Evolutionary conservation across 2,888 invertebrate genomes (phyloP), one percentile per base, ranked within the genome.

Genomic region (Bombylius discolor): DNA sequence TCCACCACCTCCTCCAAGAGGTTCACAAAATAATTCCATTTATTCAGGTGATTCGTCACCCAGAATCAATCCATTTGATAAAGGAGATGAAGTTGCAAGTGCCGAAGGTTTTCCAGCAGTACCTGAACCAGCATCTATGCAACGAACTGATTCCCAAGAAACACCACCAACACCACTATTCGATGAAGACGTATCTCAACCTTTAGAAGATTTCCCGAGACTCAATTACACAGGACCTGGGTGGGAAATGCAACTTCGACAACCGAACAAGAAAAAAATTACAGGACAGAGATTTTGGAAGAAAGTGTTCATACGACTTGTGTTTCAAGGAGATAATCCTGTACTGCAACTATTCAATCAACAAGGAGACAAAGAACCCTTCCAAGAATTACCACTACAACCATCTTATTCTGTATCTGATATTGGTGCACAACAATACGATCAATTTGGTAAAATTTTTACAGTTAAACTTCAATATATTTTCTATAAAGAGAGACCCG

Each of bases 361-460:
- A 63, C 82, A 84, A 54, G 81, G 82, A 3, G 93, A 94, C 69
- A 89, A 89, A 71, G 91, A 94, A 71, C 89, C 95, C 0, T 91
- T 96, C 75, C 95, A 97, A 75, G 97, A 97, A 76, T 77, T 97
- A 62, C 94, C 94, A 0, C 76, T 96, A 62, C 91, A 95, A 72
- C 87, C 95, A 3, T 95, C 93, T 71, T 97, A 97, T 75, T 94
- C 94, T 4, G 87, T 96, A 49, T 96, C 95, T 5, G 95, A 94
- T 59, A 87, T 94, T 51, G 89, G 88, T 52, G 91, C 95, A 44
- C 99, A 99, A 76, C 98, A 98, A 72, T 98, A 93, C 71, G 99
- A 99, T 76, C 93, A 96, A 73, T 99, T 89, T 72, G 98, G 98
- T 39, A 99, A 99, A 78, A 97, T 99, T 65, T 98, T 99, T 77